Evolutionary conservation across 2,113 vertebrate species (phyloP).

Genomic region (Tenrec ecaudatus): DNA sequence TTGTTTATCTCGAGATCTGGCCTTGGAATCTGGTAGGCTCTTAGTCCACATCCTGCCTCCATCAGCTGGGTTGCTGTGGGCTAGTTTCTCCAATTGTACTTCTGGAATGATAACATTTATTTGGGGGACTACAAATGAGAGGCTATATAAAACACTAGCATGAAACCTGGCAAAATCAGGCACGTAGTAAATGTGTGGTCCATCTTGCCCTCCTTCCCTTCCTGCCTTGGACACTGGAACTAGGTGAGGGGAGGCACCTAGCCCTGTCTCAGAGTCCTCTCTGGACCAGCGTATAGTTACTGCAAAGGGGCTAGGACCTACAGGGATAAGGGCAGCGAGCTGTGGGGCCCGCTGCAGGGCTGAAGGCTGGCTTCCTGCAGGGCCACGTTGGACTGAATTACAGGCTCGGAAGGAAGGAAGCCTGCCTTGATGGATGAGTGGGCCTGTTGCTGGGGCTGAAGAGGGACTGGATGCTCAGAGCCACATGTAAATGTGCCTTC

Average conservation of each 20-base stretch:
- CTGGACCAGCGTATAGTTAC: neutral
- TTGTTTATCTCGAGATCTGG: constrained; percentile 7
- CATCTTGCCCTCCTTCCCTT: neutral
- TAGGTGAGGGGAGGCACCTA: neutral
- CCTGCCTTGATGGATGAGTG: neutral
- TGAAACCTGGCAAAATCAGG: neutral
- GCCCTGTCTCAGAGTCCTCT: neutral
- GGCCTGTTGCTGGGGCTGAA: neutral
- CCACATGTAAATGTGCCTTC: too few species aligned
- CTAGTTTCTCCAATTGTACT: constrained; percentile 23
- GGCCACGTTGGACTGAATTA: neutral
- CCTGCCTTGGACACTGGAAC: constrained; percentile 12
- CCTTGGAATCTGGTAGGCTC: constrained; percentile 34
- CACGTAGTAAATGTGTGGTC: neutral
- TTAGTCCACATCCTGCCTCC: constrained; percentile 14
- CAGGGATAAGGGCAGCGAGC: neutral
- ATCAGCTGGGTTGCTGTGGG: neutral
- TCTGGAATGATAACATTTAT: neutral
- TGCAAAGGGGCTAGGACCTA: neutral
- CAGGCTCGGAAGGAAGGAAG: neutral
- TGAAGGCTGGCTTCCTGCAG: neutral
- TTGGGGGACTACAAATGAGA: neutral
- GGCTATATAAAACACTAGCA: neutral
- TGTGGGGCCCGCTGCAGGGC: neutral
- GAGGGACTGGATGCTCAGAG: neutral